Conservation (phyloP, 2,888 invertebrate species). For the Catotricha subobsoleta region DNA sequence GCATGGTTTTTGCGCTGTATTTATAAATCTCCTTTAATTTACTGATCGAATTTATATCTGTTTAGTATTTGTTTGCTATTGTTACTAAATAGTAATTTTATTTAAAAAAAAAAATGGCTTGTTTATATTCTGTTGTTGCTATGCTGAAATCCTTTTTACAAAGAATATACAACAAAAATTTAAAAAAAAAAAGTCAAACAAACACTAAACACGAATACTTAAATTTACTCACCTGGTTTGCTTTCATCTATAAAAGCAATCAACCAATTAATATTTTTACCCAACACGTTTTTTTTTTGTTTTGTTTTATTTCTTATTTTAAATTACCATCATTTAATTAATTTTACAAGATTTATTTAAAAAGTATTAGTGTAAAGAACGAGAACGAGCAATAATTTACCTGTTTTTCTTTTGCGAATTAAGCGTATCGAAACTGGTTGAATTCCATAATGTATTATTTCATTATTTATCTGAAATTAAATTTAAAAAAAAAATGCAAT, state of each 20-base stretch:
- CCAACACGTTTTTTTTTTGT: not conserved
- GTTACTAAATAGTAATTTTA: too few species aligned
- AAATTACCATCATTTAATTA: conserved; percentile 3
- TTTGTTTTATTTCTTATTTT: not conserved
- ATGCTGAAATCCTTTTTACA: too few species aligned
- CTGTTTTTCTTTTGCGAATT: conserved; percentile 69
- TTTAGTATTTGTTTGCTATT: too few species aligned
- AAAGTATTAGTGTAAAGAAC: not conserved
- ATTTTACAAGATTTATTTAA: conserved; percentile 4
- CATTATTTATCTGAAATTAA: conserved; percentile 48
- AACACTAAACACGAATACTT: too few species aligned
- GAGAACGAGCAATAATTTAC: conserved; percentile 30
- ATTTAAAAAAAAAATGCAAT: conserved; percentile 3
- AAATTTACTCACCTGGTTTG: too few species aligned
- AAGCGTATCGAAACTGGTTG: conserved; percentile 64
- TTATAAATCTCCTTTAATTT: too few species aligned
- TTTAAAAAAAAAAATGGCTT: too few species aligned
- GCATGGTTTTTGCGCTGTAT: not conserved
- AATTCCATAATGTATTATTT: conserved; percentile 53
- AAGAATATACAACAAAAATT: too few species aligned
- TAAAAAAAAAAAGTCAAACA: too few species aligned
- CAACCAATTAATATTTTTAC: not conserved
- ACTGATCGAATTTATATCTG: too few species aligned
- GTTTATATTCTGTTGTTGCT: too few species aligned
- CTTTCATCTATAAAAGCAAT: too few species aligned